These are phyloP conservation scores for Saguinus imperator DNA, from an alignment of 2,113 vertebrate species.

Conservation along the genomic window DNA sequence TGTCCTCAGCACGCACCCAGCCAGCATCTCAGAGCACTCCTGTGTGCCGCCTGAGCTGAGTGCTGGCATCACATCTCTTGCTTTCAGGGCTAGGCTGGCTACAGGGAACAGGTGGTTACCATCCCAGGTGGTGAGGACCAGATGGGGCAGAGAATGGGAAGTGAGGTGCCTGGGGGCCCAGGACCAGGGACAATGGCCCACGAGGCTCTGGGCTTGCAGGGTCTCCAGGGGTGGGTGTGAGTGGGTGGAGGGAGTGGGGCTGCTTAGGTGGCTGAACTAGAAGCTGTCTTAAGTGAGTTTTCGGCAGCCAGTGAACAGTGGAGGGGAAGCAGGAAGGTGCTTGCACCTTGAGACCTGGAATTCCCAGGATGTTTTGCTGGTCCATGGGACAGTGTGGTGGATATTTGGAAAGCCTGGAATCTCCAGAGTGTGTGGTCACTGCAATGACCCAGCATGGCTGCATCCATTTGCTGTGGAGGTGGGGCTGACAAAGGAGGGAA, in stretches of 20 bases:
- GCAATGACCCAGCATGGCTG: background rate
- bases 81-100: background rate
- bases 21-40: background rate
- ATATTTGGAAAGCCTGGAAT: background rate
- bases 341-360: background rate
- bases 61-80: rapidly evolving
- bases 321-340: background rate
- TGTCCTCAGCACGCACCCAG: background rate
- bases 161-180: too few relatives aligned
- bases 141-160: too few relatives aligned
- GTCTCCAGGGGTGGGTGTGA: background rate
- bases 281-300: background rate
- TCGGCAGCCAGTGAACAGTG: background rate
- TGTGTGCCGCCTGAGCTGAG: too few relatives aligned
- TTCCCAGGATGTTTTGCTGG: constrained; percentile 22
- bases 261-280: background rate
- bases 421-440: background rate
- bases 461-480: background rate
- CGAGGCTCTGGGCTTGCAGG: background rate
- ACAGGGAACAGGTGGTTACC: too few relatives aligned
- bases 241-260: background rate
- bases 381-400: background rate
- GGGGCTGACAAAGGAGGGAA: background rate
- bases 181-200: background rate
- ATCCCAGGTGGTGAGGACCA: background rate